These are phyloP conservation scores for Drosophila setifemur DNA, from an alignment of 1,140 invertebrate species.

Conservation along the genomic window DNA sequence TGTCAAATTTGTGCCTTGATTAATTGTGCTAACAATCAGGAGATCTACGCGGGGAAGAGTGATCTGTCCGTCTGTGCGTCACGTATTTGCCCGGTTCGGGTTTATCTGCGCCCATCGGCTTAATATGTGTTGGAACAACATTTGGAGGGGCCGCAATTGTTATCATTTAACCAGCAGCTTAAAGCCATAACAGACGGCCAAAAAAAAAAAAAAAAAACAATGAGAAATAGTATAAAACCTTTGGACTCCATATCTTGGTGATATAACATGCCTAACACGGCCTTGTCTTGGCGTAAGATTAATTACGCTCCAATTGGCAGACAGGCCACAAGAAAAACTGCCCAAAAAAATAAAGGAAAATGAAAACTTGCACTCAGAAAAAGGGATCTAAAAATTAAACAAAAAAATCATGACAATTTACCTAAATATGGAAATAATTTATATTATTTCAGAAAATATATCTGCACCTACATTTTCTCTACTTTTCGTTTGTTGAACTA, in stretches of 20 bases:
- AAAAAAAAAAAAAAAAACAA: not conserved
- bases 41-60: constrained; percentile 8
- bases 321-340: constrained; percentile 42
- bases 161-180: constrained; percentile 22
- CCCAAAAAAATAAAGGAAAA: constrained; percentile 13
- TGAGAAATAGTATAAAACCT: constrained; percentile 5
- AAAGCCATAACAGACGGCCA: constrained; percentile 6
- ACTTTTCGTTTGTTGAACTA: no score
- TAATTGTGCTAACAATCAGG: constrained; percentile 48
- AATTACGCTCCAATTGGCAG: constrained; percentile 73
- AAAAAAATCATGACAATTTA: no score
- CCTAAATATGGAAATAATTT: no score
- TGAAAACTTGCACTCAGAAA: no score
- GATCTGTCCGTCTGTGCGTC: constrained; percentile 42
- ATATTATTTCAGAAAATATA: no score
- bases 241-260: constrained; percentile 40
- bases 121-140: constrained; percentile 7
- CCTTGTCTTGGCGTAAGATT: constrained; percentile 62
- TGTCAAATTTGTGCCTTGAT: constrained; percentile 48
- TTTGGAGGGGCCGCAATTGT: constrained; percentile 17
- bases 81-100: constrained; percentile 15
- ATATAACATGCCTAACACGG: constrained; percentile 57
- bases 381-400: no score
- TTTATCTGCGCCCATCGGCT: constrained; percentile 24
- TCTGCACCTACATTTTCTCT: no score